These are phyloP conservation scores for Lypha dubia DNA, from an alignment of 2,888 invertebrate genomes.

Conservation along the genomic window DNA sequence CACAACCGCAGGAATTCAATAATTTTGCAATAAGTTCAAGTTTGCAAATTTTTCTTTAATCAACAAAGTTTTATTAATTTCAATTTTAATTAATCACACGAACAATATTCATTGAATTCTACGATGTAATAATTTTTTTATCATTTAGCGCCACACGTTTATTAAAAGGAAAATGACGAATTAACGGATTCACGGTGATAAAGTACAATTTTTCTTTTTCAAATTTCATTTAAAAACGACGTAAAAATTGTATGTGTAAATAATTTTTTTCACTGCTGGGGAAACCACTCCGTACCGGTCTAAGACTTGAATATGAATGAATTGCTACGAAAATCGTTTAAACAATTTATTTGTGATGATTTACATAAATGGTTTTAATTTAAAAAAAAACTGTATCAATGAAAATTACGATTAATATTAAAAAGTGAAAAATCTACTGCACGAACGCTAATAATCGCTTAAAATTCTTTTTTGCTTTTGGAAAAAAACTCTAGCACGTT, in stretches of 20 bases:
- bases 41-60: slow-evolving; percentile 9
- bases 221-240: slow-evolving; percentile 22
- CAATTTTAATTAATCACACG: slow-evolving; percentile 8
- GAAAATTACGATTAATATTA: slow-evolving; percentile 33
- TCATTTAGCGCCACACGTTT: slow-evolving; percentile 65
- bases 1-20: slow-evolving; percentile 29
- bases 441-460: slow-evolving; percentile 31
- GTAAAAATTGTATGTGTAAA: neutral
- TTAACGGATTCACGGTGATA: slow-evolving; percentile 19
- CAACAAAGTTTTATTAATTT: slow-evolving; percentile 8
- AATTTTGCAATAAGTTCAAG: slow-evolving; percentile 45
- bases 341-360: slow-evolving; percentile 68
- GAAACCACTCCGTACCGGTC: slow-evolving; percentile 57
- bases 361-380: slow-evolving; percentile 36
- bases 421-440: slow-evolving; percentile 24
- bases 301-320: slow-evolving; percentile 65
- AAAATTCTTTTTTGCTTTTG: neutral
- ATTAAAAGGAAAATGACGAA: slow-evolving; percentile 10
- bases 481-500: neutral
- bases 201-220: slow-evolving; percentile 50
- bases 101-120: slow-evolving; percentile 10
- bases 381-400: slow-evolving; percentile 39
- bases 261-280: slow-evolving; percentile 15
- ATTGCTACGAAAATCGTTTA: slow-evolving; percentile 57
- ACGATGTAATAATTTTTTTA: slow-evolving; percentile 45